Evolutionary conservation across 2,113 vertebrate genomes (phyloP).

Genomic region (Lasiurus borealis): DNA sequence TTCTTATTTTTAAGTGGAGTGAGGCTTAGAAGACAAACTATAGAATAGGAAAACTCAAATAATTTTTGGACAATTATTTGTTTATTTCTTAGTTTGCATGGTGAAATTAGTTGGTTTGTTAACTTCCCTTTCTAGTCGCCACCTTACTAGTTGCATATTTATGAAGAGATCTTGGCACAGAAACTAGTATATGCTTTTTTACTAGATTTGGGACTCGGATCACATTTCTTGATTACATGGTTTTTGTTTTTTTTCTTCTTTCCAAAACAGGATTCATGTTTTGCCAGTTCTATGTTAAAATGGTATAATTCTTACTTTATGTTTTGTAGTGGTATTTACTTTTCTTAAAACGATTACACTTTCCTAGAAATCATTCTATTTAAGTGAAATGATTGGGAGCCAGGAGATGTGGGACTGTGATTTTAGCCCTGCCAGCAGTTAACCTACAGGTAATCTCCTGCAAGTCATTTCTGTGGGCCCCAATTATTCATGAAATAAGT

Average conservation of each 20-base stretch:
- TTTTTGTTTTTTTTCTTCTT: not conserved
- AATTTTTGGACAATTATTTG: not conserved
- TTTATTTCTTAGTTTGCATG: conserved; percentile 36
- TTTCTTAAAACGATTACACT: conserved; percentile 17
- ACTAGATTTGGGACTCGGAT: not conserved
- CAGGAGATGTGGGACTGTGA: not conserved
- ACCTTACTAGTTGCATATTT: conserved; percentile 7
- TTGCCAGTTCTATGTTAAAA: conserved; percentile 11
- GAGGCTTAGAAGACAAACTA: not conserved
- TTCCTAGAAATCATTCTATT: conserved; percentile 29
- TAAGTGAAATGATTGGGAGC: conserved; percentile 22
- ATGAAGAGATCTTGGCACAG: not conserved
- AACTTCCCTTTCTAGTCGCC: conserved; percentile 22
- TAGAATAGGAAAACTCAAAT: not conserved
- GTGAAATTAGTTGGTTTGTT: conserved; percentile 29
- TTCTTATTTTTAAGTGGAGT: not conserved
- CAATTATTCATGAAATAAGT: conserved; percentile 39
- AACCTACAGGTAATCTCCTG: not conserved
- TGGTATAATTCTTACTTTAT: not conserved
- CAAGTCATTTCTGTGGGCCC: conserved; percentile 49
- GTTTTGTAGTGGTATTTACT: not conserved
- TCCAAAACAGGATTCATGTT: not conserved
- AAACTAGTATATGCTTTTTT: conserved; percentile 14
- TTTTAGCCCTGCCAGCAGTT: not conserved
- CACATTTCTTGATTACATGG: conserved; percentile 16